Percentiles rank a stretch among this genome's conserved stretches.
Conservation (phyloP, 2,113 vertebrate species). For the Varanus salvator region DNA sequence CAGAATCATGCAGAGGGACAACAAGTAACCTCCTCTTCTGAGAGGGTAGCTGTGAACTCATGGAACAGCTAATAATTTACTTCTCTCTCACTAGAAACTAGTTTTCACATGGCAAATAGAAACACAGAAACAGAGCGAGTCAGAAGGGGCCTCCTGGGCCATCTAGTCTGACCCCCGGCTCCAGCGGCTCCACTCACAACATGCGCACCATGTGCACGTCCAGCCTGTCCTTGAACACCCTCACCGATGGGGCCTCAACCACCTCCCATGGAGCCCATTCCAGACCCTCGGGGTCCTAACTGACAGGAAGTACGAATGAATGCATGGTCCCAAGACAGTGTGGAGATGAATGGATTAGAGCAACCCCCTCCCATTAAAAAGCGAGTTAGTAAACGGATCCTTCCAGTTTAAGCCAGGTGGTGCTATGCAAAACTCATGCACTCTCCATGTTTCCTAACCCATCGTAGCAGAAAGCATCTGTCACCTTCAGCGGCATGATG, state of each 20-base stretch:
- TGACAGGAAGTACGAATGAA: neutral
- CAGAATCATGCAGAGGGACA: neutral
- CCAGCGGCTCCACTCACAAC: too few relatives aligned
- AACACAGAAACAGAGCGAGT: too few relatives aligned
- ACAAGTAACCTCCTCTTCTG: neutral
- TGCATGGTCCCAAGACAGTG: neutral
- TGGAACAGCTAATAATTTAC: neutral
- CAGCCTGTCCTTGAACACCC: too few relatives aligned
- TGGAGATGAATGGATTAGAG: neutral
- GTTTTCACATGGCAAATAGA: neutral
- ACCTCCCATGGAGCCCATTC: too few relatives aligned
- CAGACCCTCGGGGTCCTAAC: too few relatives aligned
- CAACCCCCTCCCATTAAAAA: neutral
- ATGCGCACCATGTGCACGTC: too few relatives aligned
- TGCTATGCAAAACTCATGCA: neutral
- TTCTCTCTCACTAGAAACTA: neutral
- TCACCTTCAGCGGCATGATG: too few relatives aligned
- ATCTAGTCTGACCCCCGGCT: too few relatives aligned
- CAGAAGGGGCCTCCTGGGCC: too few relatives aligned
- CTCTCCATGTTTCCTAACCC: neutral
- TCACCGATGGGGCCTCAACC: too few relatives aligned
- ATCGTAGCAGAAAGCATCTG: neutral
- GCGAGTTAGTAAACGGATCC: too few relatives aligned
- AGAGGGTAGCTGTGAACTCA: too few relatives aligned
- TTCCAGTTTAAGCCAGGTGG: neutral